These are phyloP conservation scores for Argopecten irradians DNA, from an alignment of 1,140 invertebrate genomes.

Conservation along the genomic window DNA sequence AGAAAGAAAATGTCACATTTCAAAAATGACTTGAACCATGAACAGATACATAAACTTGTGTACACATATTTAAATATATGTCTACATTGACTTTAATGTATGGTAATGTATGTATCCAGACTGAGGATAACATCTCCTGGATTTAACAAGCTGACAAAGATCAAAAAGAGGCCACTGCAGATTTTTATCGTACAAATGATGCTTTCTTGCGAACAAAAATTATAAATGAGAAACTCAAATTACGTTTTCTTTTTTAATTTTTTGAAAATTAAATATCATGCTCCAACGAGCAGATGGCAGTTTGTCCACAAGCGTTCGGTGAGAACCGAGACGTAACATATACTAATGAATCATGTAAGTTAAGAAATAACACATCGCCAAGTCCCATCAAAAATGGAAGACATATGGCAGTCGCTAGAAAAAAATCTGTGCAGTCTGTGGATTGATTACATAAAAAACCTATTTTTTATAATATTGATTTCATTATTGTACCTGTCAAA, in stretches of 20 bases:
- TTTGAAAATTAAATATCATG: background rate
- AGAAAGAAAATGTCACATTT: background rate
- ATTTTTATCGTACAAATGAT: background rate
- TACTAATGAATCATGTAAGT: background rate
- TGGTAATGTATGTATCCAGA: background rate
- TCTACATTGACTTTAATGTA: background rate
- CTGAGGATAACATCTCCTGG: background rate
- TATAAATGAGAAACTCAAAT: constrained; percentile 12
- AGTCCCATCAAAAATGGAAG: background rate
- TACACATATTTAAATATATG: constrained; percentile 4
- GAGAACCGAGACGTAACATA: background rate
- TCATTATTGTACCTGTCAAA: background rate
- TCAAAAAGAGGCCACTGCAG: background rate
- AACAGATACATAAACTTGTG: constrained; percentile 8
- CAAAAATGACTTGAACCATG: background rate
- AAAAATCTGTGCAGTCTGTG: background rate
- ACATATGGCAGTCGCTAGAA: background rate
- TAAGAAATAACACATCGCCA: background rate
- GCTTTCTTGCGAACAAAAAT: background rate
- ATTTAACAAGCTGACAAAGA: background rate
- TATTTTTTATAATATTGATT: background rate
- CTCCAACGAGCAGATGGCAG: background rate
- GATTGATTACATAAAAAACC: background rate
- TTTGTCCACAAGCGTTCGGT: background rate
- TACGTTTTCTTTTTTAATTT: background rate